A percentile compares a stretch with the other conserved stretches of the same genome.
phyloP scores from a whole-genome alignment of 2,797 vertebrate species.

The Hafferia zeledoni region DNA sequence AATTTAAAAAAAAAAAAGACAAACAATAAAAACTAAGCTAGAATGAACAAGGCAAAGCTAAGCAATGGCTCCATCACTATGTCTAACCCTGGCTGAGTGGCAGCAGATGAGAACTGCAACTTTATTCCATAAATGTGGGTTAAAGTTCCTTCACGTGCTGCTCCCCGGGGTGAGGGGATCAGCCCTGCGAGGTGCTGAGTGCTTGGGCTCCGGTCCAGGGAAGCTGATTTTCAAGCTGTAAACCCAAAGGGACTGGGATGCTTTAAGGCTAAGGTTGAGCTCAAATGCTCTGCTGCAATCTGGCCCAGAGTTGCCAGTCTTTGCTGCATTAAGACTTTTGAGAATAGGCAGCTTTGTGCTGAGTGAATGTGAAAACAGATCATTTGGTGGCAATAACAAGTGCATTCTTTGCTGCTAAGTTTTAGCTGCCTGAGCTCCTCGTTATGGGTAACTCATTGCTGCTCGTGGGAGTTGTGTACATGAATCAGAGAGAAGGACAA shows the following conservation, averaged over 20 bases:
- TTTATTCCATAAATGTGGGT: background rate
- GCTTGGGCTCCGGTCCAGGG: background rate
- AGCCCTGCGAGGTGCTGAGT: background rate
- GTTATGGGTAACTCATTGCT: background rate
- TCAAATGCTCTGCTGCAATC: background rate
- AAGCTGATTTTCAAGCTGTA: background rate
- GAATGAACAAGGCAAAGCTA: background rate
- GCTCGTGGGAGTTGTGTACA: constrained; percentile 3
- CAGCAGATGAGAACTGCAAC: background rate
- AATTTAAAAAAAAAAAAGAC: background rate
- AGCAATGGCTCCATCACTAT: background rate
- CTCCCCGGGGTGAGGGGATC: background rate
- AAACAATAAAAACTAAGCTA: background rate
- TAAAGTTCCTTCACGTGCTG: background rate
- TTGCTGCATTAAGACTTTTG: background rate
- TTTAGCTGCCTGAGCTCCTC: constrained; percentile 10
- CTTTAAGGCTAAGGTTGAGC: constrained; percentile 16
- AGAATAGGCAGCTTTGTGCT: background rate
- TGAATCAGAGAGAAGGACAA: constrained; percentile 32
- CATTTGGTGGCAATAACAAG: background rate
- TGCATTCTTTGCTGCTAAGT: background rate
- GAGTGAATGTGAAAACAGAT: background rate
- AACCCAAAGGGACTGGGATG: background rate
- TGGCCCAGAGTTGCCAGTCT: background rate
- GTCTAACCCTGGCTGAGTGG: background rate